Percentiles rank a stretch among this genome's conserved stretches.
These are phyloP conservation scores for Hyphantria cunea DNA, from an alignment of 1,140 invertebrate genomes.

Conservation along the genomic window DNA sequence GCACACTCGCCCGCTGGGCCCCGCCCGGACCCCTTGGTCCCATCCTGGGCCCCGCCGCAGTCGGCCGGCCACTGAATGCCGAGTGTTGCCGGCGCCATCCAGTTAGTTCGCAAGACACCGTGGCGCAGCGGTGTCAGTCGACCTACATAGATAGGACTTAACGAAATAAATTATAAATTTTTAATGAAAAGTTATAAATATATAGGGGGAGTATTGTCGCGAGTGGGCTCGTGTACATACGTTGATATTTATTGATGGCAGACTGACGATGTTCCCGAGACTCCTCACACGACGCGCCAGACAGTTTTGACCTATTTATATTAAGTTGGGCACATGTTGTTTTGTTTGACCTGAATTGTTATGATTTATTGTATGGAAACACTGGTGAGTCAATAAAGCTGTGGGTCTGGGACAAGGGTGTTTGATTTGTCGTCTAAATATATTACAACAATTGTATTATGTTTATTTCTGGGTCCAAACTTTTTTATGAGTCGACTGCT, in stretches of 20 bases:
- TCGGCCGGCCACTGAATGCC: not conserved
- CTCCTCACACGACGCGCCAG: conserved; percentile 61
- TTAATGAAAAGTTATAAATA: conserved; percentile 71
- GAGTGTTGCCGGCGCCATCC: conserved; percentile 13
- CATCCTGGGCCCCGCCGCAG: conserved; percentile 1
- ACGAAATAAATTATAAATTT: conserved; percentile 80
- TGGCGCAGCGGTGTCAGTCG: conserved; percentile 36
- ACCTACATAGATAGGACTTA: conserved; percentile 75
- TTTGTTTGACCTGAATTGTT: conserved; percentile 81
- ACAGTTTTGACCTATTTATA: conserved; percentile 69
- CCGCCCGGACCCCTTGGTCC: not conserved
- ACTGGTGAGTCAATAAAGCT: conserved; percentile 80
- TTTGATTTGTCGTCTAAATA: conserved; percentile 71
- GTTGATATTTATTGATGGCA: conserved; percentile 77
- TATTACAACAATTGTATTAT: conserved; percentile 50
- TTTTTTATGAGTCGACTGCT: conserved; percentile 50
- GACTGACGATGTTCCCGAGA: conserved; percentile 53
- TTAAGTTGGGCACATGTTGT: conserved; percentile 79
- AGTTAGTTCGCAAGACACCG: conserved; percentile 14
- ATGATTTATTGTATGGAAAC: conserved; percentile 80
- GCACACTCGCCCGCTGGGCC: not conserved
- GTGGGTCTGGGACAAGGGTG: conserved; percentile 77
- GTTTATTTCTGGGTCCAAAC: conserved; percentile 74
- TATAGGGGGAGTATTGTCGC: conserved; percentile 58
- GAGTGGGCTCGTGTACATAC: conserved; percentile 73